Percentiles rank a stretch among this genome's conserved stretches.
phyloP scores from a whole-genome alignment of 2,888 invertebrate species.

The Myopa testacea region DNA sequence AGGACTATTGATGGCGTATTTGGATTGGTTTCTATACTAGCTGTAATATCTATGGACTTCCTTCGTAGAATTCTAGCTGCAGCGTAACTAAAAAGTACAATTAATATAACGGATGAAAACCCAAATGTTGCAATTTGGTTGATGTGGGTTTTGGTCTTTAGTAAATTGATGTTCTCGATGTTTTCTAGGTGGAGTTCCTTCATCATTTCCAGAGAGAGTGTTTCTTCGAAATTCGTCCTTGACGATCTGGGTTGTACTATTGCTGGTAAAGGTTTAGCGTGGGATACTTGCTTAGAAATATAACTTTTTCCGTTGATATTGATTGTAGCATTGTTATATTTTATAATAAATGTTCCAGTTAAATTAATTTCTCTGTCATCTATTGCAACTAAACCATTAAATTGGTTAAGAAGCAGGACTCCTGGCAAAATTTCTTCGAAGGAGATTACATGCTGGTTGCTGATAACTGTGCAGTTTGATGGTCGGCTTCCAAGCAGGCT shows the following conservation, averaged over 20 bases:
- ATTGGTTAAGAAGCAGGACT: slow-evolving; percentile 44
- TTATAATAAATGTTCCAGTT: slow-evolving; percentile 37
- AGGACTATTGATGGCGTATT: neutral
- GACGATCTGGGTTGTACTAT: slow-evolving; percentile 42
- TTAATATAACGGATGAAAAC: neutral
- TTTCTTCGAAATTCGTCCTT: slow-evolving; percentile 34
- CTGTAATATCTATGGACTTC: neutral
- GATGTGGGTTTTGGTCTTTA: neutral
- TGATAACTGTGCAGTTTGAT: slow-evolving; percentile 40
- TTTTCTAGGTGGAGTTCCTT: slow-evolving; percentile 43
- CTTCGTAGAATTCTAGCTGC: neutral
- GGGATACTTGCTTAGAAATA: slow-evolving; percentile 29
- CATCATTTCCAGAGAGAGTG: slow-evolving; percentile 42
- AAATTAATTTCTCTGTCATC: slow-evolving; percentile 15
- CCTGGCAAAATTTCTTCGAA: slow-evolving; percentile 43
- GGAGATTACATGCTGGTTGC: slow-evolving; percentile 37
- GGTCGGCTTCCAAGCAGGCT: slow-evolving; percentile 33
- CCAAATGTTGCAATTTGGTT: neutral
- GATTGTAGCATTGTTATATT: slow-evolving; percentile 37
- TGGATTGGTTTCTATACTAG: neutral
- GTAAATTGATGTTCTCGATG: slow-evolving; percentile 24
- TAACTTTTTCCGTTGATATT: slow-evolving; percentile 37
- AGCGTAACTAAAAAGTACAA: neutral
- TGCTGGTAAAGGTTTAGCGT: slow-evolving; percentile 37
- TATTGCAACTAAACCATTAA: slow-evolving; percentile 26